Percentiles rank a stretch among this genome's conserved stretches.
Evolutionary conservation across 1,140 invertebrate species (phyloP).

Genomic region (Aphis gossypii): DNA sequence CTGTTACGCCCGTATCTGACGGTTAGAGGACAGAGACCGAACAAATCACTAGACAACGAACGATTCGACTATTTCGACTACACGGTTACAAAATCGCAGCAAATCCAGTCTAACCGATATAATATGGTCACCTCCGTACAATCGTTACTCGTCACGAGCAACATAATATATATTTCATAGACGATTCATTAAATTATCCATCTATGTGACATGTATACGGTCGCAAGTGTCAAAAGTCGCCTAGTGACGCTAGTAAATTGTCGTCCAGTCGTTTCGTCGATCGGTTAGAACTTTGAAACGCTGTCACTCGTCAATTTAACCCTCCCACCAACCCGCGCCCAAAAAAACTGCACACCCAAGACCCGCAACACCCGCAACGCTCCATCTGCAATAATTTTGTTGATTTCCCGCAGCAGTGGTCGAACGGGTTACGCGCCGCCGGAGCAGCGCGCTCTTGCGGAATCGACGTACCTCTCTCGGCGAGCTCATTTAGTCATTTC

Average conservation of each 20-base stretch:
- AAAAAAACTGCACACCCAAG: neutral
- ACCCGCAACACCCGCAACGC: neutral
- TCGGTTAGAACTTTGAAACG: neutral
- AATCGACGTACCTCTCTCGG: neutral
- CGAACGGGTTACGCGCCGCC: neutral
- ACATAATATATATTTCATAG: neutral
- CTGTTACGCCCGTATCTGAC: neutral
- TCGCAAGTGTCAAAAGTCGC: neutral
- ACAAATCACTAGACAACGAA: no score
- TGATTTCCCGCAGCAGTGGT: neutral
- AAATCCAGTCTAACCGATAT: neutral
- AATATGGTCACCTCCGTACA: neutral
- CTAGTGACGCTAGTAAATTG: neutral
- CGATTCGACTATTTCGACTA: no score
- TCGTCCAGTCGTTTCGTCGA: no score
- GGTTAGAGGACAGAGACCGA: no score
- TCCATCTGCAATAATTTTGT: neutral
- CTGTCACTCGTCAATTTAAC: neutral
- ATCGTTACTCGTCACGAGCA: neutral
- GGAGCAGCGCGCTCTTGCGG: constrained; percentile 40
- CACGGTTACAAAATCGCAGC: neutral
- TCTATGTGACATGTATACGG: neutral
- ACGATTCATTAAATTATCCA: neutral
- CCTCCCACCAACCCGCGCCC: neutral
- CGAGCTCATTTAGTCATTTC: constrained; percentile 30